phyloP scores from a whole-genome alignment of 2,888 invertebrate species.

The Sericinus montela region DNA sequence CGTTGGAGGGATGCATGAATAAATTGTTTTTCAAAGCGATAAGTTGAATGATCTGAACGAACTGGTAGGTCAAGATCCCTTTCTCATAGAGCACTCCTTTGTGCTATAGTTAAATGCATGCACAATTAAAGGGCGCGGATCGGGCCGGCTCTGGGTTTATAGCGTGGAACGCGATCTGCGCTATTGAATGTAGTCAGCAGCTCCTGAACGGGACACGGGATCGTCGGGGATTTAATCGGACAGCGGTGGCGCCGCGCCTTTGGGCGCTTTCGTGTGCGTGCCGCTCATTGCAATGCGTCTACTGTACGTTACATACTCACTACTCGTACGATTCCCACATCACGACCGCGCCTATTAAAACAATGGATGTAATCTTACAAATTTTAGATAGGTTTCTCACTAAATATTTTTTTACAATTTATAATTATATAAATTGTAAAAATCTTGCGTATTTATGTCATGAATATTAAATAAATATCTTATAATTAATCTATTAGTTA shows the following conservation, averaged over 20 bases:
- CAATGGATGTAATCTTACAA: slow-evolving; percentile 56
- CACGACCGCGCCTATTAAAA: slow-evolving; percentile 50
- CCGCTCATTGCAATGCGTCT: slow-evolving; percentile 55
- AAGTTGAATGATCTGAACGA: slow-evolving; percentile 65
- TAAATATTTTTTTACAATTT: too few species aligned
- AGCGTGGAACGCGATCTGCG: slow-evolving; percentile 23
- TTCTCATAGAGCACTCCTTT: slow-evolving; percentile 75
- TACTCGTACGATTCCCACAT: slow-evolving; percentile 41
- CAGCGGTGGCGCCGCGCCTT: slow-evolving; percentile 36
- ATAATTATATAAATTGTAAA: too few species aligned
- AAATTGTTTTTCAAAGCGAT: slow-evolving; percentile 63
- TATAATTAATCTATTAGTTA: too few species aligned
- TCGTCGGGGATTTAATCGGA: slow-evolving; percentile 19
- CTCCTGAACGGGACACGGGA: slow-evolving; percentile 23
- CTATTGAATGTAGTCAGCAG: slow-evolving; percentile 33
- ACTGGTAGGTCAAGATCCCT: slow-evolving; percentile 79
- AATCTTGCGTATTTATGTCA: too few species aligned
- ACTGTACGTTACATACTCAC: slow-evolving; percentile 67
- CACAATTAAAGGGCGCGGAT: slow-evolving; percentile 69
- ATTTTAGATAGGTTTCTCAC: too few species aligned
- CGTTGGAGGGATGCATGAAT: slow-evolving; percentile 75
- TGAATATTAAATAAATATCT: too few species aligned
- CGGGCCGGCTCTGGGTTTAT: slow-evolving; percentile 42
- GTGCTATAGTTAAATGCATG: slow-evolving; percentile 72
- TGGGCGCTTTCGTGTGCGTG: slow-evolving; percentile 29